Base-by-base conservation (phyloP, 2,797 vertebrate genomes). In the Tympanoctomys barrerae region DNA sequence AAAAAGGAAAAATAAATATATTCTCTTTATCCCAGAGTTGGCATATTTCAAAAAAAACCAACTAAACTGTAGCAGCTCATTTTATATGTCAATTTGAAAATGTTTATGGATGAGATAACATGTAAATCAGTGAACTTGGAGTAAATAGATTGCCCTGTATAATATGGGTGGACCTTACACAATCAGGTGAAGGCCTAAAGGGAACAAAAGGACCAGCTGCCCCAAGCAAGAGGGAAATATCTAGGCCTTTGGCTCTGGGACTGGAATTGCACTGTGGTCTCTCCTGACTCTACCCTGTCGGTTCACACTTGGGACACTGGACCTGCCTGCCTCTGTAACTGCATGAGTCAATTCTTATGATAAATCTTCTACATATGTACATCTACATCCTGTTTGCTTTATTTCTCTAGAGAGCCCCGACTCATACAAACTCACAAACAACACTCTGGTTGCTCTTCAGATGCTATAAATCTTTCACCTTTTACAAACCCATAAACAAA, bases 401-500 rank as follows among this genome's bases (percentile, higher is more conserved):
- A 13, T 78, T 86, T 86, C 62, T 90, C 70, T 64, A 59, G 24
- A 87, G n/a, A 59, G 68, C 54, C 24, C 33, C 66, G 8, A 75
- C 46, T 94, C 68, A 92, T n/a, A 73, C 16, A 86, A 89, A 87
- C 28, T 46, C n/a, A 12, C 36, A 87, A 94, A 77, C 77, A 86
- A 75, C 21, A 79, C 49, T 52, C 46, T 52, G 21, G 75, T 52
- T 78, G 49, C 75, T 78, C 75, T 78, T 49, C 49, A 79, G 19
- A n/a, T 19, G 5, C 46, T 54, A 79, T 52, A 54, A 79, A 54
- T 52, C 77, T 79, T 79, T 54, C 49, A 54, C 28, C 77, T 79
- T 79, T 79, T n/a, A 64, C 22, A 86, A 89, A 83, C n/a, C 46
- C 42, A 16, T 36, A 87, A 96, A 81, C 81, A 86, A 85, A 87